Evolutionary conservation across 2,113 vertebrate genomes (phyloP), one percentile per base, ranked within the genome.

Genomic region (Athene cunicularia): DNA sequence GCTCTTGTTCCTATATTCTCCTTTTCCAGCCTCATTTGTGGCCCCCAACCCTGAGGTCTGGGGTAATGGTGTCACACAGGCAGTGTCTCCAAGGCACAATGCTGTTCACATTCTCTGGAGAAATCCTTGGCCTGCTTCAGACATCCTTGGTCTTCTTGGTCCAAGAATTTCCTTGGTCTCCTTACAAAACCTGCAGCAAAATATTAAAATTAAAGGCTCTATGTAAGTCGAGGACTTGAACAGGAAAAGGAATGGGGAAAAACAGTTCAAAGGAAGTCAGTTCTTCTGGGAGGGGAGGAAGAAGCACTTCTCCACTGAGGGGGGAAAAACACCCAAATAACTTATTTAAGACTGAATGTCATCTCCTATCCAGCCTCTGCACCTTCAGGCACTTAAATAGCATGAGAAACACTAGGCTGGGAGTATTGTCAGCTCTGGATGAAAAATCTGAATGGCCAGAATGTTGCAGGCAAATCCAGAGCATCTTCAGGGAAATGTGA

Each of bases 221-320:
- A 10, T 3, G 1, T 13, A 45, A 94, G 41, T 28, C 0, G 3
- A 77, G 28, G 43, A 16, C 58, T 72, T 4, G 0, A 53, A n/a
- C 4, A 56, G 35, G 60, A 71, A 88, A 86, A 73, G 28, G 41
- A 84, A n/a, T 27, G 39, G 50, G 45, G 23, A 45, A 83, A 66
- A 83, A 14, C 6, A 39, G 26, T 45, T 84, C 22, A 70, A 81
- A 75, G 66, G 13, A 28, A 23, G 41, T 55, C 5, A 43, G 33
- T 32, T 63, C 32, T n/a, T 32, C 12, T 3, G 3, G 33, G 30
- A 70, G 50, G n/a, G 58, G 15, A 49, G 33, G 60, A 92, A 81
- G 73, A 5, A 75, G 27, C 10, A 12, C 6, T 35, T 6, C 10
- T 33, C 7, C 30, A 35, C 17, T 26, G 26, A 50, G 19, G 6